Evolutionary conservation across 2,797 vertebrate genomes (phyloP).

Genomic region (Poeciliopsis gracilis): DNA sequence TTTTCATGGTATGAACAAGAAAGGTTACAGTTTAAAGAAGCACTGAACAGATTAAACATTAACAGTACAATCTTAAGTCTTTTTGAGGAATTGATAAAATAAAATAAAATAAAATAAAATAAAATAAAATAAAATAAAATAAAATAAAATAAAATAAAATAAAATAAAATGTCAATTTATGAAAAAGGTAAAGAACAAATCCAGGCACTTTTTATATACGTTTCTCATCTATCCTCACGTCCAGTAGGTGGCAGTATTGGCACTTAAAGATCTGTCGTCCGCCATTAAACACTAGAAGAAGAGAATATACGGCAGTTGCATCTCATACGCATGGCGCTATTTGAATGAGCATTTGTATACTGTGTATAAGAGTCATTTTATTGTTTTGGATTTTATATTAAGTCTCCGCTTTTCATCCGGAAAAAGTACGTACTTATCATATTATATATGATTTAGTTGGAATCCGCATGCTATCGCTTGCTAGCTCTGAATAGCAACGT

Average conservation of each 20-base stretch:
- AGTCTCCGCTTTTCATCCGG: neutral
- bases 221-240: no score
- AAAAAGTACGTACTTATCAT: conserved; percentile 45
- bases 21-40: neutral
- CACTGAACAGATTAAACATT: neutral
- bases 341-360: conserved; percentile 42
- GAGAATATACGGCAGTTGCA: conserved; percentile 53
- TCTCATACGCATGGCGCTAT: conserved; percentile 70
- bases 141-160: neutral
- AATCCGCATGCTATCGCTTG: neutral
- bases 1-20: neutral
- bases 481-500: conserved; percentile 44
- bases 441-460: rapidly evolving
- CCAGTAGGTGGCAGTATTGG: conserved; percentile 20
- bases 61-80: no score
- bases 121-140: no score
- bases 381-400: neutral
- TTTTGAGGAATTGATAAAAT: neutral
- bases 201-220: neutral
- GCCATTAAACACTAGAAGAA: conserved; percentile 10
- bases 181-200: neutral
- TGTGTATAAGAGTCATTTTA: neutral
- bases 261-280: rapidly evolving
- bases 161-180: neutral
- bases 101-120: neutral